These are phyloP conservation scores for Steinernema hermaphroditum DNA, from an alignment of 2,888 invertebrate genomes.

Conservation along the genomic window DNA sequence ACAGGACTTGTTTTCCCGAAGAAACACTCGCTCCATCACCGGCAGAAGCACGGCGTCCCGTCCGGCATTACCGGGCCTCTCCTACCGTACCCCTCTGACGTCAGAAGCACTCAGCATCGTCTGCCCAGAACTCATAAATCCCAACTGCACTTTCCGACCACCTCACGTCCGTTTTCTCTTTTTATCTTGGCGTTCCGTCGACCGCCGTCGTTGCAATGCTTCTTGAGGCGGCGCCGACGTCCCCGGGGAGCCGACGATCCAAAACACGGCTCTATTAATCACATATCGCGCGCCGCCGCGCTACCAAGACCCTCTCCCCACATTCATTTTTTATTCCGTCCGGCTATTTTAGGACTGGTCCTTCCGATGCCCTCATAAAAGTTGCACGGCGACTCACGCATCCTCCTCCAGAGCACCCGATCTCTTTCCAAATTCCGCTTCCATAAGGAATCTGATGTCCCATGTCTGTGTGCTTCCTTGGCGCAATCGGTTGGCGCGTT, in stretches of 20 bases:
- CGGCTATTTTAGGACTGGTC: neutral
- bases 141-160: no score
- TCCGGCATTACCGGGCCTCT: no score
- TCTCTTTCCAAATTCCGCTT: neutral
- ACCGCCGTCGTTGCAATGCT: conserved; percentile 14
- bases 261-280: conserved; percentile 25
- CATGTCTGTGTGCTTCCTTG: conserved; percentile 35
- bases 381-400: conserved; percentile 10
- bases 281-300: neutral
- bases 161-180: neutral
- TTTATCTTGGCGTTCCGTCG: conserved; percentile 7
- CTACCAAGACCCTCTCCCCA: neutral
- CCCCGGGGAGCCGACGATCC: neutral
- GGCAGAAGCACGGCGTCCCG: no score
- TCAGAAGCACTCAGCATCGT: no score
- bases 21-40: no score
- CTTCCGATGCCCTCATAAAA: neutral
- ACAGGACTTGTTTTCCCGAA: no score
- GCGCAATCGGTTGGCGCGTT: conserved; percentile 63
- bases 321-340: conserved; percentile 21
- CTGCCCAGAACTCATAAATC: no score
- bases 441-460: neutral
- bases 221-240: neutral
- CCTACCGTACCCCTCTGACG: no score
- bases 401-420: neutral